phyloP scores from a whole-genome alignment of 2,888 invertebrate species.

The Cosmopolites sordidus region DNA sequence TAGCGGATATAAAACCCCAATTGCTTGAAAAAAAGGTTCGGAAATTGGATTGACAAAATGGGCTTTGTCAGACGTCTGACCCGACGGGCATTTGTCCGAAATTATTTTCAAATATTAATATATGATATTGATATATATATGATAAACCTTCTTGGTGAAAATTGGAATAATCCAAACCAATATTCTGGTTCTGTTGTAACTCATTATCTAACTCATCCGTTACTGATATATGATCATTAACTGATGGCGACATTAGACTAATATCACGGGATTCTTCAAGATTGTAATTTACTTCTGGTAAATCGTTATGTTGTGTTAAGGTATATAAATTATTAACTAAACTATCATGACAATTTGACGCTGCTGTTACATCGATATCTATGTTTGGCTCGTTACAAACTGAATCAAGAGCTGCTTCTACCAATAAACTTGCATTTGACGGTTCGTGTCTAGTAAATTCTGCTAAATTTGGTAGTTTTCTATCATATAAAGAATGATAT shows the following conservation, averaged over 20 bases:
- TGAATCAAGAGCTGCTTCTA: slow-evolving; percentile 67
- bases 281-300: slow-evolving; percentile 40
- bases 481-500: too few species aligned
- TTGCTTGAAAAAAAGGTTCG: too few species aligned
- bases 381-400: slow-evolving; percentile 50
- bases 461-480: slow-evolving; percentile 40
- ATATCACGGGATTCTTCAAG: slow-evolving; percentile 42
- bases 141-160: slow-evolving; percentile 50
- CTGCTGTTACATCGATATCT: slow-evolving; percentile 41
- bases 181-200: slow-evolving; percentile 39
- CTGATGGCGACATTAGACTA: slow-evolving; percentile 46
- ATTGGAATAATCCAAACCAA: slow-evolving; percentile 44
- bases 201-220: slow-evolving; percentile 45
- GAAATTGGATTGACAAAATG: too few species aligned
- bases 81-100: too few species aligned
- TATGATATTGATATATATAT: too few species aligned
- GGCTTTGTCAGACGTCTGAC: too few species aligned
- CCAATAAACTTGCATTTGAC: slow-evolving; percentile 64
- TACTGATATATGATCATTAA: slow-evolving; percentile 47
- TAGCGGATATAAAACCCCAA: too few species aligned
- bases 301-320: slow-evolving; percentile 38
- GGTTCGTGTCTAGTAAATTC: slow-evolving; percentile 51
- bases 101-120: too few species aligned
- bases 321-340: slow-evolving; percentile 46
- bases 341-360: slow-evolving; percentile 43